phyloP scores from a whole-genome alignment of 2,888 invertebrate genomes.

The Pogonocherus hispidulus region DNA sequence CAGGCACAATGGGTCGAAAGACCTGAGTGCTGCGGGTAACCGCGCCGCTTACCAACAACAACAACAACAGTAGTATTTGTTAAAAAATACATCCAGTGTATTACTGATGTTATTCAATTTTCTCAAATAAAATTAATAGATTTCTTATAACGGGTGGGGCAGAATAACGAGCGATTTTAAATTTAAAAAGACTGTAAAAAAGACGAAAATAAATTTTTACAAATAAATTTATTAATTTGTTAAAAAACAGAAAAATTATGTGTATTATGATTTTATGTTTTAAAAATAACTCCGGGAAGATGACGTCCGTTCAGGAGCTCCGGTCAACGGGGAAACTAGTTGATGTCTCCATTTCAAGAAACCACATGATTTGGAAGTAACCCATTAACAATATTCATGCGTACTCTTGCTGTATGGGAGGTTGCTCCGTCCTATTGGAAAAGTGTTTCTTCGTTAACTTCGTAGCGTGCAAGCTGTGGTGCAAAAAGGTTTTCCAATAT shows the following conservation, averaged over 20 bases:
- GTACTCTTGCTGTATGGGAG: slow-evolving; percentile 3
- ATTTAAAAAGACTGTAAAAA: slow-evolving; percentile 12
- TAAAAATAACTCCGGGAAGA: slow-evolving; percentile 21
- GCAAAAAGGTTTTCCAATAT: slow-evolving; percentile 9
- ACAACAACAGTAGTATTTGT: too few relatives aligned
- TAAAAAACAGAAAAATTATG: slow-evolving; percentile 8
- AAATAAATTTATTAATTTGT: slow-evolving; percentile 16
- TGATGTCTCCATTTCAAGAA: slow-evolving; percentile 10
- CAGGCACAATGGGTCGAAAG: too few relatives aligned
- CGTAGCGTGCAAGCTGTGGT: slow-evolving; percentile 11
- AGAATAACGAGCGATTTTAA: slow-evolving; percentile 31
- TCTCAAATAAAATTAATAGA: too few relatives aligned
- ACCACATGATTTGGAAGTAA: slow-evolving; percentile 9
- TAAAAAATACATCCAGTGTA: too few relatives aligned
- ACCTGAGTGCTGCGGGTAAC: too few relatives aligned
- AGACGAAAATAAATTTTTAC: slow-evolving; percentile 13
- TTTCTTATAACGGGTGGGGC: slow-evolving; percentile 12
- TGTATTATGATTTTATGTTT: slow-evolving; percentile 1
- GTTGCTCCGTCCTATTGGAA: slow-evolving; percentile 7
- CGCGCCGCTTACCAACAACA: too few relatives aligned
- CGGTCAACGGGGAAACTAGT: slow-evolving; percentile 2
- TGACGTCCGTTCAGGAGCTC: slow-evolving; percentile 14
- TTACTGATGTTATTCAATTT: too few relatives aligned
- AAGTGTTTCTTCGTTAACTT: slow-evolving; percentile 7
- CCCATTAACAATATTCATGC: background rate